Base-by-base conservation (phyloP, 2,113 vertebrate species). In the Sus scrofa region DNA sequence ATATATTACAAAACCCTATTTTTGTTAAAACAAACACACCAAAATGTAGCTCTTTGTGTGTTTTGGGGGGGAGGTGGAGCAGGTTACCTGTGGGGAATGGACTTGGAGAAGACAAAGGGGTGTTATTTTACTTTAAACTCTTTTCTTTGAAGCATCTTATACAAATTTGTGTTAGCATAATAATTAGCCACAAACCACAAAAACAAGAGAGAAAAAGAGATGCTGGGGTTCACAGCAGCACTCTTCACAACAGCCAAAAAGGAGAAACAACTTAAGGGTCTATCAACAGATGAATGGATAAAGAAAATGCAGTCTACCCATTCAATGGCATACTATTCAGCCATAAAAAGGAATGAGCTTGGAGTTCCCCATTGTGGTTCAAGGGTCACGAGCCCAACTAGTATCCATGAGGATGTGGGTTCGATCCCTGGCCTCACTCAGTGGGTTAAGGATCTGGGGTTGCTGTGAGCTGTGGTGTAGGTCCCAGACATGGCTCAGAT, bases 111-210 rank as follows among this genome's bases (percentile, higher is more conserved):
- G 34, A 56, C 34, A 14, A 22, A 6, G 20, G 2, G 3, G 32
- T 74, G 74, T 91, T 79, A 32, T 18, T 73, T 74, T 60, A 71
- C 65, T 79, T 71, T 63, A 65, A 70, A 91, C 6, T 86, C 52
- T 60, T 75, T 68, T 37, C 74, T 32, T 67, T 86, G 26, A 75
- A 60, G 79, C 32, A 67, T 86, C 77, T 32, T 63, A 74, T 74
- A 71, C 3, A 67, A 37, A 24, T 81, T 78, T 60, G 1, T 63
- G 89, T 93, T 37, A 67, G 32, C 15, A 77, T 89, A 81, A 71
- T 86, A 78, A 86, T 90, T 65, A 79, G 52, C 44, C 58, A 90
- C 34, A 60, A 96, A 86, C 81, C 50, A 96, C 39, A 65, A 73
- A 94, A 50, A 30, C 65, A 91, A 82, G 58, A 88, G 13, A 75